These are phyloP conservation scores for Neogale vison DNA, from an alignment of 2,113 vertebrate genomes.

Conservation along the genomic window DNA sequence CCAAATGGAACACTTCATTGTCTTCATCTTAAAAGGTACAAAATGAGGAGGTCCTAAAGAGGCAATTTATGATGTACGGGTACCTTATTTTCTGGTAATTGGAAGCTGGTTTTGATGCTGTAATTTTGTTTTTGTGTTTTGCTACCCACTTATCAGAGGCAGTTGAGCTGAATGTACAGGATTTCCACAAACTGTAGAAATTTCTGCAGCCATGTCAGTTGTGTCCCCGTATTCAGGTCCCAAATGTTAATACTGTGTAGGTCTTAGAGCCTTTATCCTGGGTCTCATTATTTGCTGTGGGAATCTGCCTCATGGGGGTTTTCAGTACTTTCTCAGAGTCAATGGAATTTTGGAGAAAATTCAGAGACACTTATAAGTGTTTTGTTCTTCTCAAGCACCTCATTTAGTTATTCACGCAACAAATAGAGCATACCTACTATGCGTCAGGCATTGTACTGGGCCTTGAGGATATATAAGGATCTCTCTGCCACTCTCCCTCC, in stretches of 20 bases:
- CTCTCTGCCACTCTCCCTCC: not conserved
- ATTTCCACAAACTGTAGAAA: not conserved
- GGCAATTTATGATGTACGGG: not conserved
- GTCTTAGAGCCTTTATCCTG: not conserved
- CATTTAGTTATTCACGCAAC: not conserved
- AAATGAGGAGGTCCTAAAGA: constrained; percentile 21
- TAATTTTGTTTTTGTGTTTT: constrained; percentile 40
- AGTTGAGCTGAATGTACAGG: not conserved
- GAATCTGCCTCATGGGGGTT: not conserved
- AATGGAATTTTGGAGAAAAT: not conserved
- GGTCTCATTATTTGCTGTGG: not conserved
- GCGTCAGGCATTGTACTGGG: not conserved
- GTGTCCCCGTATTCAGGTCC: not conserved
- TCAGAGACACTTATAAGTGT: not conserved
- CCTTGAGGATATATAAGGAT: not conserved
- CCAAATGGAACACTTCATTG: constrained; percentile 31
- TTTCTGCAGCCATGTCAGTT: not conserved
- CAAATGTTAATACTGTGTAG: not conserved
- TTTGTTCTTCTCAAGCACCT: not conserved
- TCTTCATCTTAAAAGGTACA: constrained; percentile 51
- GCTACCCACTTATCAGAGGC: not conserved
- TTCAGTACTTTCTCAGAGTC: not conserved
- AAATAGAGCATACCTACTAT: not conserved
- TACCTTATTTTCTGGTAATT: constrained; percentile 56
- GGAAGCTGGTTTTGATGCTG: constrained; percentile 33